Percentiles rank a stretch among this genome's conserved stretches.
phyloP scores from a whole-genome alignment of 2,797 vertebrate genomes.

The Sebastes hubbsi region DNA sequence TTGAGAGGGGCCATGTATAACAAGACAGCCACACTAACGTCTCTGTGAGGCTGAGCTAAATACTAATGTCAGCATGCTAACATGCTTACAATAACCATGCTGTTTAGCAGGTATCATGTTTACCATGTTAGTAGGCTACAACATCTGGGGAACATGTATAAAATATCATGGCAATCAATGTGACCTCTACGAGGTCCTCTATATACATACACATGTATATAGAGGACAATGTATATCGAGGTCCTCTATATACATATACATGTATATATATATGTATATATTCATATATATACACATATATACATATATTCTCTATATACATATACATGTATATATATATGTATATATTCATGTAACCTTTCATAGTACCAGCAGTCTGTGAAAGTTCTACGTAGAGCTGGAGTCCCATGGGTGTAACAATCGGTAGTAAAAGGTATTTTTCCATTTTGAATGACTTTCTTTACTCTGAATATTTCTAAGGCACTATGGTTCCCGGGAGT shows the following conservation, averaged over 20 bases:
- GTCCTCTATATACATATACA: not conserved
- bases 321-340: not conserved
- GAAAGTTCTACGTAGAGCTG: not conserved
- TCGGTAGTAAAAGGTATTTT: not conserved
- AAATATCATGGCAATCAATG: not conserved
- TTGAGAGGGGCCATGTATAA: not conserved
- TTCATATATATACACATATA: not conserved
- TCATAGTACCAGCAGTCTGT: not conserved
- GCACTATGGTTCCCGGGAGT: constrained; percentile 85
- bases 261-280: too few relatives aligned
- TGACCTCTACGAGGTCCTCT: not conserved
- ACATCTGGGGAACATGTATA: not conserved
- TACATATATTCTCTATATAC: not conserved
- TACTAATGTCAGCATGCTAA: not conserved
- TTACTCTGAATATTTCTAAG: constrained; percentile 39
- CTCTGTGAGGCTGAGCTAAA: not conserved
- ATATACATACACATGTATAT: not conserved
- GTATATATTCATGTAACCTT: not conserved
- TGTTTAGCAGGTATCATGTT: not conserved
- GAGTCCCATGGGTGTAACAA: not conserved
- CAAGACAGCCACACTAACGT: not conserved
- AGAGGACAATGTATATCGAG: not conserved
- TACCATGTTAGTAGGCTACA: not conserved
- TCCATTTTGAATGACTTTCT: not conserved
- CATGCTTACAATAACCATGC: not conserved